phyloP scores from a whole-genome alignment of 2,888 invertebrate genomes.

The Leucophenga montana region DNA sequence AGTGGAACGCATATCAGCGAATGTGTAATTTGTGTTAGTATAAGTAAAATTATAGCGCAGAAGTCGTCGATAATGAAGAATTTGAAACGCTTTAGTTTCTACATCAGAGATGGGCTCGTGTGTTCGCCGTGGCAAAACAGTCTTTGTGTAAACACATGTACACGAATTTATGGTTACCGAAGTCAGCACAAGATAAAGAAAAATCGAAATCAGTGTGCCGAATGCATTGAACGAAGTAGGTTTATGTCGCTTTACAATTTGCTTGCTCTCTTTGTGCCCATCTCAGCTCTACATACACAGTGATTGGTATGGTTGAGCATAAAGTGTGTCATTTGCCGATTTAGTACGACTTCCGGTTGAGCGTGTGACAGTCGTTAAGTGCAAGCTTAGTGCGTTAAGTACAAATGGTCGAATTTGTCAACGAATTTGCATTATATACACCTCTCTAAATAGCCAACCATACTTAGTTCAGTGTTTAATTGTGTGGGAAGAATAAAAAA shows the following conservation, averaged over 20 bases:
- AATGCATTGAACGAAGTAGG: no score
- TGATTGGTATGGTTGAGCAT: conserved; percentile 42
- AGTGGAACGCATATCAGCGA: no score
- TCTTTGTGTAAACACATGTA: no score
- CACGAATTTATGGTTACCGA: no score
- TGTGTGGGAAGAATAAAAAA: background rate
- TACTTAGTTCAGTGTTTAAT: background rate
- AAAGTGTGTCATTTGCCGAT: conserved; percentile 59
- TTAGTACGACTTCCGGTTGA: conserved; percentile 56
- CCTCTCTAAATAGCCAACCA: conserved; percentile 12
- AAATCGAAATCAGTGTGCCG: no score
- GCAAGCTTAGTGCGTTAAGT: conserved; percentile 33
- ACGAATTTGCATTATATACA: conserved; percentile 36
- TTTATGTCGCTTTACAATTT: no score
- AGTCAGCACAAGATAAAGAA: no score
- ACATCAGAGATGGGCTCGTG: background rate
- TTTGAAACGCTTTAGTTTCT: conserved; percentile 41
- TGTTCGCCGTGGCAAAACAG: no score
- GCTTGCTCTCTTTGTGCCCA: no score
- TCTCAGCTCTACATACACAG: no score
- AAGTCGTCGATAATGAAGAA: conserved; percentile 48
- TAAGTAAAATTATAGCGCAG: background rate
- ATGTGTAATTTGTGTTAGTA: background rate
- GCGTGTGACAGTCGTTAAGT: conserved; percentile 28
- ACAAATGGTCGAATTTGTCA: conserved; percentile 60